phyloP scores from a whole-genome alignment of 2,113 vertebrate genomes.

The Pithys albifrons region DNA sequence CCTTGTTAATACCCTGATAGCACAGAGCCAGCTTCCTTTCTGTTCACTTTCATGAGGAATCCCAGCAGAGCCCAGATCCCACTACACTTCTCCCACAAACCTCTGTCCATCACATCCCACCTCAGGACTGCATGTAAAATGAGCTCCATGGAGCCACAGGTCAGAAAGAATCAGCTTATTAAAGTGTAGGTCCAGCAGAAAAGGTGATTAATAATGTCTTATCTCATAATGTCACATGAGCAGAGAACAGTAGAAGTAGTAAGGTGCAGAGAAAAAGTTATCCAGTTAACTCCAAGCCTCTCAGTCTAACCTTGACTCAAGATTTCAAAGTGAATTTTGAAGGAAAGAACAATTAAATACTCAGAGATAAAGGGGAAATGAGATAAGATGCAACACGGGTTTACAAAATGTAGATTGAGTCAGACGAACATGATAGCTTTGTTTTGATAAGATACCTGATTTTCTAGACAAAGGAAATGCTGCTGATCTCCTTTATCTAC shows the following conservation, averaged over 20 bases:
- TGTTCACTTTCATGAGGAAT: background rate
- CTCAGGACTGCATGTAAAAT: background rate
- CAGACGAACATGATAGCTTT: slow-evolving; percentile 57
- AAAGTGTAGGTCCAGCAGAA: background rate
- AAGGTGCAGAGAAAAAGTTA: background rate
- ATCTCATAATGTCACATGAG: background rate
- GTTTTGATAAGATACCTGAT: slow-evolving; percentile 67
- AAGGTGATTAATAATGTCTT: background rate
- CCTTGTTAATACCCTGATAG: background rate
- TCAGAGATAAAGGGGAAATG: slow-evolving; percentile 50
- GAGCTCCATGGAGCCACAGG: background rate
- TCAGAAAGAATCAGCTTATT: background rate
- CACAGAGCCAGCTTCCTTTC: background rate
- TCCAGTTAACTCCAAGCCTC: background rate
- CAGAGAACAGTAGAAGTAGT: background rate
- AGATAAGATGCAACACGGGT: slow-evolving; percentile 61
- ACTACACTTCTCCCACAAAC: background rate
- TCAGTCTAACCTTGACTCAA: slow-evolving; percentile 12
- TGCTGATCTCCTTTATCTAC: slow-evolving; percentile 56
- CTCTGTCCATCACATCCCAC: background rate
- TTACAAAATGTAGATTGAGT: slow-evolving; percentile 44
- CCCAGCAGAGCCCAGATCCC: background rate
- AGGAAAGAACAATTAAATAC: slow-evolving; percentile 62
- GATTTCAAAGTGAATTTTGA: slow-evolving; percentile 48
- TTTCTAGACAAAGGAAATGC: slow-evolving; percentile 43